These are phyloP conservation scores for Philopedon plagiatum DNA, from an alignment of 2,888 invertebrate genomes.

Conservation along the genomic window DNA sequence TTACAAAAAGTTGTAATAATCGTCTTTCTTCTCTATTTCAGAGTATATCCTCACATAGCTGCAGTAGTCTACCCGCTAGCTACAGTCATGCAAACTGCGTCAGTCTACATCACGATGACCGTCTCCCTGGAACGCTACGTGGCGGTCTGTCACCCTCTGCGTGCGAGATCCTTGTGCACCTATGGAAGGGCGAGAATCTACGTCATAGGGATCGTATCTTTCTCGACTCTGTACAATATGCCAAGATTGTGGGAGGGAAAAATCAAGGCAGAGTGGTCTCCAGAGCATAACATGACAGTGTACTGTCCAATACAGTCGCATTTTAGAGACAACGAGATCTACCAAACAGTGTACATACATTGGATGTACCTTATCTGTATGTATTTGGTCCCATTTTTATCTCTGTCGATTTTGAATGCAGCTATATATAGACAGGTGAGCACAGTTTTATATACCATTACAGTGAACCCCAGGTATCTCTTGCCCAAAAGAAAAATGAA, in stretches of 20 bases:
- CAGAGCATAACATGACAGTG: conserved; percentile 67
- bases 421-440: conserved; percentile 90
- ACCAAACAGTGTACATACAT: conserved; percentile 90
- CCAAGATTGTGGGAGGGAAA: conserved; percentile 83
- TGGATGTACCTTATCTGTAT: conserved; percentile 96
- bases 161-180: conserved; percentile 91
- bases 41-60: conserved; percentile 85
- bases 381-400: conserved; percentile 92
- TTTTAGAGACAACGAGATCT: conserved; percentile 79
- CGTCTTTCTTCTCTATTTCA: conserved; percentile 74
- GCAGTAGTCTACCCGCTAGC: conserved; percentile 87
- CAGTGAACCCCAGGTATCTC: no score
- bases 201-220: conserved; percentile 84
- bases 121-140: conserved; percentile 96
- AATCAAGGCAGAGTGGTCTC: conserved; percentile 65
- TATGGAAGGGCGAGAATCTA: conserved; percentile 89
- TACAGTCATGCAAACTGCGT: conserved; percentile 91
- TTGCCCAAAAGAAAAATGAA: no score
- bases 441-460: conserved; percentile 32
- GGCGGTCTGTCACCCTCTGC: conserved; percentile 91
- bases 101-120: conserved; percentile 91
- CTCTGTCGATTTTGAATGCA: conserved; percentile 90
- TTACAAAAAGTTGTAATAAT: no score
- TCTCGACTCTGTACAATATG: conserved; percentile 88
- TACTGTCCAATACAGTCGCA: conserved; percentile 81